Evolutionary conservation across 2,888 invertebrate species (phyloP), one percentile per base, ranked within the genome.

Genomic region (Volucella zonaria): DNA sequence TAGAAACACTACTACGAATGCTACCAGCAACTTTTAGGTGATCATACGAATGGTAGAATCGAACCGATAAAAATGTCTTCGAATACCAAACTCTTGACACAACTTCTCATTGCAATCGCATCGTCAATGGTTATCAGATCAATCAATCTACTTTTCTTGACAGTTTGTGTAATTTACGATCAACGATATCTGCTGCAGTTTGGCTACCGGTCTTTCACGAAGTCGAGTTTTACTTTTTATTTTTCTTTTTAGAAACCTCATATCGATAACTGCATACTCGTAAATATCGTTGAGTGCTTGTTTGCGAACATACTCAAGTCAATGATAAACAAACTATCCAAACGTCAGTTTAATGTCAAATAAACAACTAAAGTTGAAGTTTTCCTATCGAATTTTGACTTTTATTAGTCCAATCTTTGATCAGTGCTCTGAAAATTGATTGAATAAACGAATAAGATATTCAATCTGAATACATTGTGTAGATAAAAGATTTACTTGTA

Each of bases 291-390:
- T 38, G 42, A 58, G 47, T 61, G n/a, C 49, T 40, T 56, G 51
- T 64, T 62, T 64, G 56, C 68, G 59, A 75, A 66, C 47, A 75
- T 43, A 79, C 61, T 74, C 52, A 10, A 62, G 43, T 10, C 18
- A 62, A 68, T 75, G 70, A 47, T 66, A 52, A 64, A 70, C 40
- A 52, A 64, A 71, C 47, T 47, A 51, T 79, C n/a, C 42, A 77
- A 67, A 80, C 43, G 83, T 83, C 83, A 83, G 68, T 66, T 79
- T 80, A 83, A 75, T 56, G 83, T 83, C 80, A 76, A 79, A 70
- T 75, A 79, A 70, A 83, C 70, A 75, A 80, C 45, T 66, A 76
- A 67, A 51, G 10, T 80, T 56, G 40, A 54, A 68, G 52, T 74
- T 80, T 73, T 74, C 54, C 40, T 80, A 68, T 80, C 68, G 68